Conservation (phyloP, 2,888 invertebrate genomes). For the Diachrysia chrysitis region DNA sequence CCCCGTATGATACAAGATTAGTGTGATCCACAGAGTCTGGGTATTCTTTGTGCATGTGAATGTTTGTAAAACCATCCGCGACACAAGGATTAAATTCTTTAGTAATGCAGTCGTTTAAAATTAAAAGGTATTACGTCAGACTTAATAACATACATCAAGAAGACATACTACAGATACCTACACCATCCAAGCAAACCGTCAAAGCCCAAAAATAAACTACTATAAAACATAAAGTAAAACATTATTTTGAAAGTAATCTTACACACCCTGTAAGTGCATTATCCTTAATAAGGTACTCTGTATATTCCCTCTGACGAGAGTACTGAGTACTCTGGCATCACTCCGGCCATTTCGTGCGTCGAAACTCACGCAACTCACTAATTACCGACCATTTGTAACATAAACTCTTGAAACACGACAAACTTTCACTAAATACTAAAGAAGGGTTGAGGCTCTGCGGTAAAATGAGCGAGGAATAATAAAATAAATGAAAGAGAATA, state of each 20-base stretch:
- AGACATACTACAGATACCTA: too few species aligned
- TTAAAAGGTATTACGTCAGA: not conserved
- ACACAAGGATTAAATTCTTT: too few species aligned
- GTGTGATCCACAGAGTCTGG: too few species aligned
- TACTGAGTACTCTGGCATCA: not conserved
- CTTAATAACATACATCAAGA: too few species aligned
- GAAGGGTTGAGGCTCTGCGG: constrained; percentile 17
- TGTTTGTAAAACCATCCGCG: too few species aligned
- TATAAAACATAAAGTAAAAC: constrained; percentile 16
- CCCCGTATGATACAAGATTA: too few species aligned
- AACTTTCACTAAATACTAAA: constrained; percentile 66
- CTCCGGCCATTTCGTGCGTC: constrained; percentile 51
- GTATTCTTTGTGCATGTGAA: too few species aligned
- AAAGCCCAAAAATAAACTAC: not conserved
- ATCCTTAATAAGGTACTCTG: constrained; percentile 42
- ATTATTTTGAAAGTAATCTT: constrained; percentile 34
- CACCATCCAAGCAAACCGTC: too few species aligned
- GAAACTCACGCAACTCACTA: constrained; percentile 63
- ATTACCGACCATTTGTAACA: constrained; percentile 67
- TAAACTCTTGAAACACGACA: constrained; percentile 61
- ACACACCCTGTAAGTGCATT: constrained; percentile 41
- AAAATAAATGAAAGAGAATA: constrained; percentile 3
- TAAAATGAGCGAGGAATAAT: constrained; percentile 48
- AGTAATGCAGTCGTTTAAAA: too few species aligned
- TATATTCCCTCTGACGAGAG: constrained; percentile 52